These are phyloP conservation scores for Callionymus lyra DNA, from an alignment of 2,113 vertebrate genomes.

Conservation along the genomic window DNA sequence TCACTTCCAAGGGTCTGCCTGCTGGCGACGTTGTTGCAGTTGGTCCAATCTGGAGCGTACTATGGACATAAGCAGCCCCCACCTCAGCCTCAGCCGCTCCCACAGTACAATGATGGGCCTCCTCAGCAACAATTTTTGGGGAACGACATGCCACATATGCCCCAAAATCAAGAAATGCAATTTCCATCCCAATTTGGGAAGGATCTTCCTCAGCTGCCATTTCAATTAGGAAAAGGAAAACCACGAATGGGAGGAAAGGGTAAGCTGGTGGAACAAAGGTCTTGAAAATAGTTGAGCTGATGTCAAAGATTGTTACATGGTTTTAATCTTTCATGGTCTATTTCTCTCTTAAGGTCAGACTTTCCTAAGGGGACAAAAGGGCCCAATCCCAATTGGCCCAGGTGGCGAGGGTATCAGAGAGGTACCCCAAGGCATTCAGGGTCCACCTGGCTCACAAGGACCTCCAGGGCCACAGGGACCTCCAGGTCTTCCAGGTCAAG, in stretches of 20 bases:
- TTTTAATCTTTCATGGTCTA: not conserved
- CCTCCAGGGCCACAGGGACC: constrained; percentile 80
- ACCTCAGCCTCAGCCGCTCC: constrained; percentile 78
- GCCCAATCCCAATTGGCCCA: constrained; percentile 44
- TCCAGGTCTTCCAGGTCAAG: constrained; percentile 75
- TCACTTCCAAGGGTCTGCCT: constrained; percentile 38
- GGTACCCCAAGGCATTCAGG: constrained; percentile 74
- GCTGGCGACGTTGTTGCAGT: constrained; percentile 61
- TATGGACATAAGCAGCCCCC: constrained; percentile 85
- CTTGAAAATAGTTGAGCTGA: not conserved
- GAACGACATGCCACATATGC: constrained; percentile 74
- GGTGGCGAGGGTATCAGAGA: constrained; percentile 73
- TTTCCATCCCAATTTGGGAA: constrained; percentile 80
- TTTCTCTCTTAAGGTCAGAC: constrained; percentile 39
- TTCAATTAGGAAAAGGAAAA: constrained; percentile 74
- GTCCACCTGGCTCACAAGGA: constrained; percentile 77
- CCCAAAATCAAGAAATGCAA: constrained; percentile 30
- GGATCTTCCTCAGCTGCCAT: constrained; percentile 77
- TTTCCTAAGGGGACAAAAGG: constrained; percentile 75
- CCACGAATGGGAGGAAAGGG: constrained; percentile 80
- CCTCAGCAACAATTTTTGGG: constrained; percentile 76
- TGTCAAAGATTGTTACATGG: not conserved
- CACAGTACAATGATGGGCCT: constrained; percentile 82
- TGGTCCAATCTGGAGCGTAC: constrained; percentile 74
- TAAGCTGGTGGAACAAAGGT: constrained; percentile 34